Conservation (phyloP, 1,140 invertebrate genomes). For the Caerostris extrusa region DNA sequence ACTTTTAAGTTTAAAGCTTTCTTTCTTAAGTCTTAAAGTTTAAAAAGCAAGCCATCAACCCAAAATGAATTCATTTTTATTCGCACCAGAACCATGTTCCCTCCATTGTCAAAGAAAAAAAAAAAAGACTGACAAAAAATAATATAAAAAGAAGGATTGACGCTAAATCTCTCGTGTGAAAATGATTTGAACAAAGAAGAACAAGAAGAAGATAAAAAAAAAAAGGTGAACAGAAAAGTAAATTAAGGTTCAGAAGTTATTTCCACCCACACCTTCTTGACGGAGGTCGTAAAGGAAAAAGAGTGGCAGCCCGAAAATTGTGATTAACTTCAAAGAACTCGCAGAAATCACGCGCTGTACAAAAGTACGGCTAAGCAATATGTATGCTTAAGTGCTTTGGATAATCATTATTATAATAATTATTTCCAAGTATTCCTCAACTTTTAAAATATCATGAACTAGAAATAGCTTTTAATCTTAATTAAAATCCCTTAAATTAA, state of each 20-base stretch:
- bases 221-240: background rate
- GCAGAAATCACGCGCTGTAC: background rate
- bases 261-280: conserved; percentile 25
- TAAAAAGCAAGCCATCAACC: background rate
- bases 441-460: too few species aligned
- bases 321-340: conserved; percentile 45
- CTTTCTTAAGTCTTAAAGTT: too few species aligned
- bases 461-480: too few species aligned
- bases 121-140: too few species aligned
- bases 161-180: background rate
- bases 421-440: too few species aligned
- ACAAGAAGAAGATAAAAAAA: background rate
- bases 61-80: background rate
- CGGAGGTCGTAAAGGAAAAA: conserved; percentile 14
- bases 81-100: background rate
- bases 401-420: too few species aligned
- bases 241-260: conserved; percentile 28
- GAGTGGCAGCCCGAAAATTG: conserved; percentile 41
- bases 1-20: too few species aligned
- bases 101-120: background rate
- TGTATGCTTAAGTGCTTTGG: background rate
- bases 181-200: conserved; percentile 25
- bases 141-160: background rate
- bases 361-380: background rate
- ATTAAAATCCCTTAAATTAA: too few species aligned